These are phyloP conservation scores for Oncorhynchus kisutch DNA, from an alignment of 2,113 vertebrate genomes.

Conservation along the genomic window DNA sequence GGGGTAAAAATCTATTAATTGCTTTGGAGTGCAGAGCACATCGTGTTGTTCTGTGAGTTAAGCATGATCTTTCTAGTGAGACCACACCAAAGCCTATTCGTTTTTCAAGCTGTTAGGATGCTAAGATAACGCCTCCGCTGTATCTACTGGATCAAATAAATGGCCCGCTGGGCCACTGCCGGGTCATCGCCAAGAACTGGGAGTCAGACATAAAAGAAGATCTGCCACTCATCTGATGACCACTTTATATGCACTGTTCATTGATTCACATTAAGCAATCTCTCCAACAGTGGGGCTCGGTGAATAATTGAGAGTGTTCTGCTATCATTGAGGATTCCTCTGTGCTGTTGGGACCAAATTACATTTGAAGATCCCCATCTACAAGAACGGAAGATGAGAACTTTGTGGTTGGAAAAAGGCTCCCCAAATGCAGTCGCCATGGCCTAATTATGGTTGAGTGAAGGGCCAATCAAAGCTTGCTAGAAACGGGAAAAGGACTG, in stretches of 20 bases:
- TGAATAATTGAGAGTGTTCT: conserved; percentile 67
- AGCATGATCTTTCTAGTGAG: conserved; percentile 19
- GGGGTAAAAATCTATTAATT: conserved; percentile 20
- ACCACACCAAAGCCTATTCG: conserved; percentile 25
- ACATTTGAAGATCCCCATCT: conserved; percentile 58
- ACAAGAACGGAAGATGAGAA: conserved; percentile 37
- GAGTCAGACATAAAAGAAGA: conserved; percentile 47
- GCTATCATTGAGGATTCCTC: conserved; percentile 50
- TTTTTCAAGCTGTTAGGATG: conserved; percentile 16
- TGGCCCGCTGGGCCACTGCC: conserved; percentile 19
- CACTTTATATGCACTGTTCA: conserved; percentile 64
- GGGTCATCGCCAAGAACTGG: conserved; percentile 19
- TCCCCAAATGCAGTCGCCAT: neutral
- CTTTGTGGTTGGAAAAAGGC: conserved; percentile 30
- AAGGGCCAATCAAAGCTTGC: conserved; percentile 28
- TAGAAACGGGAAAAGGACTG: conserved; percentile 1
- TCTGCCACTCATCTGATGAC: conserved; percentile 54
- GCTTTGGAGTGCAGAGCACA: conserved; percentile 23
- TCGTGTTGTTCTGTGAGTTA: conserved; percentile 14
- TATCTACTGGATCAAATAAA: conserved; percentile 46
- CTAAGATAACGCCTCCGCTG: conserved; percentile 4
- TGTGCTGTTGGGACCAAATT: conserved; percentile 58
- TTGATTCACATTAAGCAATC: conserved; percentile 68
- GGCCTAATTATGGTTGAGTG: conserved; percentile 38
- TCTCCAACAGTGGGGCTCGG: conserved; percentile 52